Evolutionary conservation across 2,113 vertebrate species (phyloP).

Genomic region (Hippocampus guttulatus): DNA sequence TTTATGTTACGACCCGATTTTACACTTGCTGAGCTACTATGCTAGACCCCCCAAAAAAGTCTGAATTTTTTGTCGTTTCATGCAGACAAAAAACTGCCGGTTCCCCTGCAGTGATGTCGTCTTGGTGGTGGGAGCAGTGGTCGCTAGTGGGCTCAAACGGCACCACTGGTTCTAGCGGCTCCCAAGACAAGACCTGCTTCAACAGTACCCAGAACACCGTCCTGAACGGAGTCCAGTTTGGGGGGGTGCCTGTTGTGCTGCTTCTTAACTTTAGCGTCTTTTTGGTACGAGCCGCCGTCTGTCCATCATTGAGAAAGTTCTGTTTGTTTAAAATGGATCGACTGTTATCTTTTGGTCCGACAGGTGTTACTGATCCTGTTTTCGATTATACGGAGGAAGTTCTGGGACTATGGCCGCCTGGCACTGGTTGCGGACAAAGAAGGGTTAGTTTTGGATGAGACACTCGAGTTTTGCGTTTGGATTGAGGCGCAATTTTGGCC

Average conservation of each 20-base stretch:
- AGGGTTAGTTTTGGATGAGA: conserved; percentile 68
- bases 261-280: conserved; percentile 85
- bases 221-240: conserved; percentile 81
- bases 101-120: conserved; percentile 43
- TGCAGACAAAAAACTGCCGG: conserved; percentile 19
- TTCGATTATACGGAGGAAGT: conserved; percentile 81
- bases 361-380: conserved; percentile 83
- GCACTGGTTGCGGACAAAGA: conserved; percentile 83
- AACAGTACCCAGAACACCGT: conserved; percentile 77
- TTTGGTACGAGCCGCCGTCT: conserved; percentile 51
- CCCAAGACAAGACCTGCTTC: conserved; percentile 74
- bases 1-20: background rate
- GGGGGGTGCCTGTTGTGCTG: conserved; percentile 85
- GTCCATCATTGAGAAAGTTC: background rate
- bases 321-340: background rate
- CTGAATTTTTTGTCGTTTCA: conserved; percentile 2
- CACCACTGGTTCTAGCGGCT: background rate
- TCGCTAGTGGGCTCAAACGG: conserved; percentile 15
- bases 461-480: background rate
- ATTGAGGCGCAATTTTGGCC: background rate
- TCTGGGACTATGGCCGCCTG: conserved; percentile 92
- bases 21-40: too few species aligned
- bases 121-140: conserved; percentile 39
- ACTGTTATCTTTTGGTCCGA: conserved; percentile 4
- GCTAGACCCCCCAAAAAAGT: background rate